Evolutionary conservation across 2,888 invertebrate genomes (phyloP).

Genomic region (Pachydiplax longipennis): DNA sequence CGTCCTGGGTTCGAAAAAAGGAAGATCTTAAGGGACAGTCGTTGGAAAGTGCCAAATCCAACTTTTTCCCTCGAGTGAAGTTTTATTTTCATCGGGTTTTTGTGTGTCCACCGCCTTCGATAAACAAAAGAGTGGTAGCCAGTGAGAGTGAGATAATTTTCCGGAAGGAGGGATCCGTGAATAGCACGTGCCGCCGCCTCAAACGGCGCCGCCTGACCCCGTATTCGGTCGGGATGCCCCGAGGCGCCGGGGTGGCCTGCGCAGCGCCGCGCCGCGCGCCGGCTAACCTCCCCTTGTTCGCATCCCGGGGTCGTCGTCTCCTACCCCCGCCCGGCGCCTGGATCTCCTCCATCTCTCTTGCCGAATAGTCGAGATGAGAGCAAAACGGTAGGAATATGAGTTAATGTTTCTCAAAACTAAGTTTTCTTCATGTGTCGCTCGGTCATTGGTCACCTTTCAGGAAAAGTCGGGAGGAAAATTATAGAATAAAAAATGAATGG

Average conservation of each 20-base stretch:
- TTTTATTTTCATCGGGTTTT: neutral
- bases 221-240: conserved; percentile 40
- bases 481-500: neutral
- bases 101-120: neutral
- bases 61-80: neutral
- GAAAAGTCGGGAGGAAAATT: neutral
- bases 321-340: neutral
- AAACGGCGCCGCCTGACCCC: conserved; percentile 34
- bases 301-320: conserved; percentile 9
- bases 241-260: conserved; percentile 39
- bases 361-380: conserved; percentile 38
- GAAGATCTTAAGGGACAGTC: neutral
- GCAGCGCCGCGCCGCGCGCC: conserved; percentile 36
- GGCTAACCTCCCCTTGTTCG: conserved; percentile 1
- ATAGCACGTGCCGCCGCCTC: conserved; percentile 28
- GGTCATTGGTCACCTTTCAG: neutral
- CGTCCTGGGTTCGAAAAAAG: conserved; percentile 8
- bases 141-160: conserved; percentile 15
- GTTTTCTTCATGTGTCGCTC: neutral
- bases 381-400: neutral
- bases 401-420: neutral
- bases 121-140: neutral
- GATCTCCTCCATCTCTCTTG: conserved; percentile 16
- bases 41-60: neutral
- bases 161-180: neutral